Evolutionary conservation across 2,888 invertebrate genomes (phyloP).

Genomic region (Drosophila gaucha): DNA sequence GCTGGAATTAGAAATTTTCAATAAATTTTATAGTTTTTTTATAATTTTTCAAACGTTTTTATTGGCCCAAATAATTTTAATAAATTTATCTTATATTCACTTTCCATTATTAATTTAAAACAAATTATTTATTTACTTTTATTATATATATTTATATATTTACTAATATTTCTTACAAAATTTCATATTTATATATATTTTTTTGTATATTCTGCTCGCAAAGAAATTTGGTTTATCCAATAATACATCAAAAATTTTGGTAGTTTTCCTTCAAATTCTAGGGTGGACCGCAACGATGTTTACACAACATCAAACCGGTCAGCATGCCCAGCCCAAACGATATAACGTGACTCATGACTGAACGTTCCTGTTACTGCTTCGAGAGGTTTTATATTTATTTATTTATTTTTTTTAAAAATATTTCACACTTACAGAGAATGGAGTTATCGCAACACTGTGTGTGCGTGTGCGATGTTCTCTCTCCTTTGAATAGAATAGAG

Average conservation of each 20-base stretch:
- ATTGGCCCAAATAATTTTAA: no score
- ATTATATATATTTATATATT: background rate
- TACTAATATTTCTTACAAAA: background rate
- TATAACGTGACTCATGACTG: constrained; percentile 40
- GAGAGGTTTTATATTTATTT: background rate
- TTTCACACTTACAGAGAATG: background rate
- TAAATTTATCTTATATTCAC: background rate
- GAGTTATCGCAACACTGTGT: background rate
- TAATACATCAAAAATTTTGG: background rate
- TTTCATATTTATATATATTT: background rate
- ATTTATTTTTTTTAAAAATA: background rate
- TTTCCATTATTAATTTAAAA: background rate
- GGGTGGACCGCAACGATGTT: constrained; percentile 31
- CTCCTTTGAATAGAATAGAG: background rate
- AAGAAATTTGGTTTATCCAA: background rate
- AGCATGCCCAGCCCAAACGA: constrained; percentile 36
- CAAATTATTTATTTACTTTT: background rate
- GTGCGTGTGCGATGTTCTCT: background rate
- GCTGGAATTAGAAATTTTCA: no score
- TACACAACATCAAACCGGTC: constrained; percentile 40
- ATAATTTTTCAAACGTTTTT: no score
- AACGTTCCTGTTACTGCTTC: background rate
- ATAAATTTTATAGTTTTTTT: no score
- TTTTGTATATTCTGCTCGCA: no score
- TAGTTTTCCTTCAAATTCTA: background rate